Evolutionary conservation across 2,797 vertebrate species (phyloP).

Genomic region (Sebastes reedi): DNA sequence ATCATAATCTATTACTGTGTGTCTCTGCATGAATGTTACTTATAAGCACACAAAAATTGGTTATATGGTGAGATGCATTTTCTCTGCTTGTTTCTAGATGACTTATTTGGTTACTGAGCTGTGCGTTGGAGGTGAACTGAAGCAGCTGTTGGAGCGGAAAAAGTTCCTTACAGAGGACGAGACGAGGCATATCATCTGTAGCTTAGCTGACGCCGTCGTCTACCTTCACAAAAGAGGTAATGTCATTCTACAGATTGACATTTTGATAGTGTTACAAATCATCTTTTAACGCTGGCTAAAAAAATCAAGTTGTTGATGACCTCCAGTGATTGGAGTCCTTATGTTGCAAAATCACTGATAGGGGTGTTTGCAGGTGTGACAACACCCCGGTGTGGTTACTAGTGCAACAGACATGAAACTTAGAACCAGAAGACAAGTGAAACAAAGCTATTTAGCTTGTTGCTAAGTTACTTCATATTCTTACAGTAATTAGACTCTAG

Average conservation of each 20-base stretch:
- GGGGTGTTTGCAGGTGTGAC: neutral
- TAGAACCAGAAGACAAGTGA: neutral
- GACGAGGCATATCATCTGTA: constrained; percentile 85
- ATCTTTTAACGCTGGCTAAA: neutral
- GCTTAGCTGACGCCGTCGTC: constrained; percentile 82
- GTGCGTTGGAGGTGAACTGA: constrained; percentile 87
- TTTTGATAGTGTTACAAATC: neutral
- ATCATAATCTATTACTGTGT: constrained; percentile 11
- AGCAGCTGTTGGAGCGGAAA: constrained; percentile 82
- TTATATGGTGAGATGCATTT: constrained; percentile 19
- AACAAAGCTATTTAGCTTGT: neutral
- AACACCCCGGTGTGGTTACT: neutral
- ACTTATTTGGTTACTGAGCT: constrained; percentile 90
- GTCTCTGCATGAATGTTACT: constrained; percentile 14
- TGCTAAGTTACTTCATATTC: neutral
- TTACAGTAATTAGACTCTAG: neutral
- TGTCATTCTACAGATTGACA: constrained; percentile 7
- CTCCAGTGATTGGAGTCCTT: neutral
- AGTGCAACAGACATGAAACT: neutral
- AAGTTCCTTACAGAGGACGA: constrained; percentile 87
- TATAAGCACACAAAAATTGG: constrained; percentile 24
- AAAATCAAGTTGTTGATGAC: neutral
- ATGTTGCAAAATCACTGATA: neutral
- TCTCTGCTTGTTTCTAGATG: constrained; percentile 74
- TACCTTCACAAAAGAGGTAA: constrained; percentile 89